Evolutionary conservation across 2,888 invertebrate genomes (phyloP).

Genomic region (Tetramorium bicarinatum): DNA sequence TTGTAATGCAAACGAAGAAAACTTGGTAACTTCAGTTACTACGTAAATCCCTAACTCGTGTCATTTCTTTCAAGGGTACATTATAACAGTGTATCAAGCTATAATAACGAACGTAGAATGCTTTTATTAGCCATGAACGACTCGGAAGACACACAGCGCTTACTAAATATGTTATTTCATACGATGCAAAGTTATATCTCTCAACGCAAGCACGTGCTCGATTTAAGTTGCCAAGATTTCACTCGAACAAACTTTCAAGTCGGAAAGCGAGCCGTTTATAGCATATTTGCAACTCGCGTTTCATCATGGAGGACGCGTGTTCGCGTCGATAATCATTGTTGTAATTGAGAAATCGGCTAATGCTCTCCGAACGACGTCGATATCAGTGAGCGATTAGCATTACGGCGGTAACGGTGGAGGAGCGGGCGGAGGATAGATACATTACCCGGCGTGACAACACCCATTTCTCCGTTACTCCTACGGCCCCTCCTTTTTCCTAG

Average conservation of each 20-base stretch:
- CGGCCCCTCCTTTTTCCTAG: constrained; percentile 45
- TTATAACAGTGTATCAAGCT: not conserved
- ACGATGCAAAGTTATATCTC: not conserved
- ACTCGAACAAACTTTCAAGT: not conserved
- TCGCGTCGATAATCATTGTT: not conserved
- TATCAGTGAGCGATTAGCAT: constrained; percentile 53
- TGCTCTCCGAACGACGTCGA: constrained; percentile 25
- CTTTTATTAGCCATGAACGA: not conserved
- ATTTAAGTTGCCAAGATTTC: constrained; percentile 6
- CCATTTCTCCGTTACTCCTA: constrained; percentile 50
- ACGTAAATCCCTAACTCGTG: not conserved
- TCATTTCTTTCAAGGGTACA: not conserved
- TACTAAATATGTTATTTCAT: not conserved
- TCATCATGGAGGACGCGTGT: not conserved
- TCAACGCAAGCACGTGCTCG: not conserved
- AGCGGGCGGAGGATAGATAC: constrained; percentile 34
- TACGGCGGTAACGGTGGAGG: constrained; percentile 27
- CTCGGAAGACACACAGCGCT: not conserved
- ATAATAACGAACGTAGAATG: not conserved
- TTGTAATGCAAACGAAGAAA: constrained; percentile 25
- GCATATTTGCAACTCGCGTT: not conserved
- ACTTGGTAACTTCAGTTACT: constrained; percentile 14
- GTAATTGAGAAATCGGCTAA: constrained; percentile 25
- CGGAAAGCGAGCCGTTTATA: not conserved
- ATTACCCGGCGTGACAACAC: constrained; percentile 55